Evolutionary conservation across 2,113 vertebrate species (phyloP).

Genomic region (Todiramphus chloris): DNA sequence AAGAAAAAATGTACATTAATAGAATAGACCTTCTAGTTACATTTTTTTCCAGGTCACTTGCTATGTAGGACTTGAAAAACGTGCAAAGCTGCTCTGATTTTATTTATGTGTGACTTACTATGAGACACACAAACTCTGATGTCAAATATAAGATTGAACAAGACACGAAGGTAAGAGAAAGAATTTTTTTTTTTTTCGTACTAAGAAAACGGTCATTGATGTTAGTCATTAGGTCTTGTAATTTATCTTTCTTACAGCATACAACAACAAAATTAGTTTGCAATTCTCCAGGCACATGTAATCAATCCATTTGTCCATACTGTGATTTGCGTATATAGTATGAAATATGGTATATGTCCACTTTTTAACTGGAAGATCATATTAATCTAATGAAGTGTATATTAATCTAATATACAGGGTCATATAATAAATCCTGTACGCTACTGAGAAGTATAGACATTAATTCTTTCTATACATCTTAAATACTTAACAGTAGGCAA

Average conservation of each 20-base stretch:
- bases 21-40: not conserved
- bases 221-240: not conserved
- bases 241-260: not conserved
- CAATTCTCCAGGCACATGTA: not conserved
- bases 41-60: not conserved
- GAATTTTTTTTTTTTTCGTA: not conserved
- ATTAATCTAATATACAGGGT: not conserved
- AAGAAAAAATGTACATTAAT: not conserved
- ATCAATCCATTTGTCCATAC: not conserved
- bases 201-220: not conserved
- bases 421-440: not conserved
- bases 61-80: not conserved
- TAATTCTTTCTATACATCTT: not conserved
- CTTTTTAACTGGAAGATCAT: not conserved
- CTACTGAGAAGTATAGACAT: not conserved
- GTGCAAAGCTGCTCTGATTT: not conserved
- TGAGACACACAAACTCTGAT: not conserved
- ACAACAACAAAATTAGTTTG: not conserved
- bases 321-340: not conserved
- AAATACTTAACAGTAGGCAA: not conserved
- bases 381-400: not conserved
- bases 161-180: not conserved
- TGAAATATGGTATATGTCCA: not conserved
- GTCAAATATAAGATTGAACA: not conserved
- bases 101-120: not conserved